Evolutionary conservation across 2,797 vertebrate species (phyloP), one percentile per base, ranked within the genome.

Genomic region (Leptatherina wallacei): DNA sequence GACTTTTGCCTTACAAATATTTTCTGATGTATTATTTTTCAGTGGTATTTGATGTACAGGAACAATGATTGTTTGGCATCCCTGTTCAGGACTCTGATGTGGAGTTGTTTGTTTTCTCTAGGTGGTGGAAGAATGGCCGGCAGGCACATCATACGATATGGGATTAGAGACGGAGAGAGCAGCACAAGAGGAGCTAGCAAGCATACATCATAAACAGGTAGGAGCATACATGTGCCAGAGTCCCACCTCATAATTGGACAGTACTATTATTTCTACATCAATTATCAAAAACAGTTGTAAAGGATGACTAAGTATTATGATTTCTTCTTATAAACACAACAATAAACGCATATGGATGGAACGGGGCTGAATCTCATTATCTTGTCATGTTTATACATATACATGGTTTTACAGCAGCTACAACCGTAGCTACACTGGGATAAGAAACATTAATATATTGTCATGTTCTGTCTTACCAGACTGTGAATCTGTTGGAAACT

Each of bases 141-240:
- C 83, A 80, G 91, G 88, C 71, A 85, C 88, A 54, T 90, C 88
- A 0, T 93, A 94, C 77, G 90, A 83, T 29, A 75, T 89, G 52
- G 95, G 89, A 67, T 89, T 96, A 87, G 88, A 93, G 85, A 77
- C 89, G 0, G 89, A 58, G 76, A 78, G 70, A 77, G 90, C 84
- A 73, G 69, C 90, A 81, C 86, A 90, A 77, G 90, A 94, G 73
- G 87, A 88, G 67, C 79, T 92, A 32, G 79, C 84, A 86, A 84
- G 88, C 6, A 36, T 81, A 88, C 89, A 94, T 64, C 87, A 91
- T 68, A 89, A 93, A 85, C 91, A 96, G 95, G 97, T 95, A 79
- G 69, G 10, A 2, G 7, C 8, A 16, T 7, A 4, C 24, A n/a
- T 4, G 6, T 24, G 20, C 16, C 67, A 7, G 4, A 29, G 30